Base-by-base conservation (phyloP, 2,797 vertebrate species). In the Poeciliopsis turneri region DNA sequence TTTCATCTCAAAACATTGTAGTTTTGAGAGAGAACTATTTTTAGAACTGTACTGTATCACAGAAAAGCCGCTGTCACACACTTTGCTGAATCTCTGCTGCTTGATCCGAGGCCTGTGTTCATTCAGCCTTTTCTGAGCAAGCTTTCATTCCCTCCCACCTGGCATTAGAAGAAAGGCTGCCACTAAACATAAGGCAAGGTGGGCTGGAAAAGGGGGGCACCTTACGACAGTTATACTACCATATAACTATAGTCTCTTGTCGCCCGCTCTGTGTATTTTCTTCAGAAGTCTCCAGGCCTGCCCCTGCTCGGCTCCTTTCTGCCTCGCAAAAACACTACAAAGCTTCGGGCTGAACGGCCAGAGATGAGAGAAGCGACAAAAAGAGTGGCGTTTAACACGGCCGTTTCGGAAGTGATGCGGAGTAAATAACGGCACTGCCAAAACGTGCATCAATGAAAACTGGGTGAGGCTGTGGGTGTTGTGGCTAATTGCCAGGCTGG, bases 121-220 rank as follows among this genome's bases (percentile, higher is more conserved):
- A 86, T 86, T 84, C 90, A 89, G 84, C 89, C 88, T 85, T 77
- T 23, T 84, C 73, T 68, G 74, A 86, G 88, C 83, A 83, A 88
- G 57, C 36, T 87, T 72, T 83, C 79, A 81, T 90, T 86, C 92
- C 88, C 91, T 72, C 84, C 94, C 84, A 57, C 82, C 90, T 95
- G 96, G 94, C 92, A 90, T 20, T 0, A 82, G 93, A 95, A 95
- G 86, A 95, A 95, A 95, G 91, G 69, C 87, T 43, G 78, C 69
- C 68, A 89, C 80, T 91, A 87, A 91, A 90, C 86, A 86, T 92
- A 86, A 91, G 83, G 46, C 92, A 91, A 91, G 92, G 89, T 84
- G 79, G 59, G 78, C 72, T 72, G 1, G 78, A 87, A 92, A 91
- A 79, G 72, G 82, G 72, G 39, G 89, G 93, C 92, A 86, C 75